Percentiles rank a stretch among this genome's conserved stretches.
These are phyloP conservation scores for Pomacea canaliculata DNA, from an alignment of 2,888 invertebrate genomes.

Conservation along the genomic window DNA sequence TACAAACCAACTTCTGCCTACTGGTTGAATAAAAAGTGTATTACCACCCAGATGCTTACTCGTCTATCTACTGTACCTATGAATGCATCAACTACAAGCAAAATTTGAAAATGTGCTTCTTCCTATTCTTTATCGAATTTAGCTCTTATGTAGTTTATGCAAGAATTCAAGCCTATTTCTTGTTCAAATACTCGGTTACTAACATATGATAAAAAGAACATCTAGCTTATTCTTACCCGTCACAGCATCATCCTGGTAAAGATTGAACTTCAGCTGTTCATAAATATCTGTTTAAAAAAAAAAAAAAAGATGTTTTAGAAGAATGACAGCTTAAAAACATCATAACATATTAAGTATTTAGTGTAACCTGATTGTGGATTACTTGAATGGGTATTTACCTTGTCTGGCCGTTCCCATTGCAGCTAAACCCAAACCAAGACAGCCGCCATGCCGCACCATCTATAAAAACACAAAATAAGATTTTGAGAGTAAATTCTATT, in stretches of 20 bases:
- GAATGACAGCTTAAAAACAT: constrained; percentile 23
- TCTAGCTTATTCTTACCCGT: constrained; percentile 76
- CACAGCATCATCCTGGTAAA: constrained; percentile 98
- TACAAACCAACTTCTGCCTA: too few species aligned
- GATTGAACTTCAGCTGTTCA: constrained; percentile 94
- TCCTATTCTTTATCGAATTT: too few species aligned
- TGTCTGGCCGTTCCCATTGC: constrained; percentile 96
- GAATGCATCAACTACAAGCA: too few species aligned
- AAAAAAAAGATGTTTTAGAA: constrained; percentile 5
- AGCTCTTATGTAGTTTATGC: too few species aligned
- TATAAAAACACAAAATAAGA: constrained; percentile 51
- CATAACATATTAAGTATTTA: background rate
- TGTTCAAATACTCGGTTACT: too few species aligned
- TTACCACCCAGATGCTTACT: too few species aligned
- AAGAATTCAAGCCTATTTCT: too few species aligned
- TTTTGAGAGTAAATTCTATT: background rate
- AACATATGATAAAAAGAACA: too few species aligned
- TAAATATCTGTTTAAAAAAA: constrained; percentile 83
- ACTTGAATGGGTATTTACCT: constrained; percentile 44
- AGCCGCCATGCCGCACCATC: constrained; percentile 97
- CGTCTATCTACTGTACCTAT: too few species aligned
- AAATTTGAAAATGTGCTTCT: too few species aligned
- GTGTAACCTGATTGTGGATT: too few species aligned
- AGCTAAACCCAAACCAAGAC: constrained; percentile 94
- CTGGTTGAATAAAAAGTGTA: too few species aligned